phyloP scores from a whole-genome alignment of 2,113 vertebrate species.

The Felis chaus region DNA sequence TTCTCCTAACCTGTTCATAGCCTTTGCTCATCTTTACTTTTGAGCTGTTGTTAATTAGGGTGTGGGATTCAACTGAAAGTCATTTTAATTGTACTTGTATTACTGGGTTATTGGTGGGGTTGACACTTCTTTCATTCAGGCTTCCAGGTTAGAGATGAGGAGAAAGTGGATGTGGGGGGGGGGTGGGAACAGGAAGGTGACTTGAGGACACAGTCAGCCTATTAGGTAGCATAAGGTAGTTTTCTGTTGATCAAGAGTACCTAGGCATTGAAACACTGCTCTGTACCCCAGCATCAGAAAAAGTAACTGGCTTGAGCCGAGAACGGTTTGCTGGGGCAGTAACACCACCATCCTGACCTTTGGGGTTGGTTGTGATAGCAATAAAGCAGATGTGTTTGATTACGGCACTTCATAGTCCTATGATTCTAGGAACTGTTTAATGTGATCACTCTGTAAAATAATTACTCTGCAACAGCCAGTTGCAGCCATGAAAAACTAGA shows the following conservation, averaged over 20 bases:
- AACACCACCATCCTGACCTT: neutral
- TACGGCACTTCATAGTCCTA: neutral
- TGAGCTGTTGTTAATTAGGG: neutral
- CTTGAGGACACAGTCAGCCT: neutral
- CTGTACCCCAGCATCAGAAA: accelerated
- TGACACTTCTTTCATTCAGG: neutral
- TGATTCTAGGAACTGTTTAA: neutral
- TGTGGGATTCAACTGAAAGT: neutral
- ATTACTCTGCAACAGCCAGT: neutral
- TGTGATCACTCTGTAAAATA: neutral
- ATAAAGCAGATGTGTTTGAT: neutral
- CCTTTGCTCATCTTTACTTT: accelerated
- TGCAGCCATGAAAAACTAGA: neutral
- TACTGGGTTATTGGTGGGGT: neutral
- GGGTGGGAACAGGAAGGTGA: neutral
- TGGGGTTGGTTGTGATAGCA: neutral
- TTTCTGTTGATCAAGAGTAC: neutral
- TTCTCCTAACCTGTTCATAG: neutral
- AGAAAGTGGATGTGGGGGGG: no score
- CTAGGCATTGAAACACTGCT: neutral
- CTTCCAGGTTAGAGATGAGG: neutral
- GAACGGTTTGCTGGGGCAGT: neutral
- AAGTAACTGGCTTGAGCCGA: neutral
- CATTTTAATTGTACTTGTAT: neutral
- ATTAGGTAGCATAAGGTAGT: neutral